phyloP scores from a whole-genome alignment of 2,888 invertebrate species.

The Drosophila flavopinicola region DNA sequence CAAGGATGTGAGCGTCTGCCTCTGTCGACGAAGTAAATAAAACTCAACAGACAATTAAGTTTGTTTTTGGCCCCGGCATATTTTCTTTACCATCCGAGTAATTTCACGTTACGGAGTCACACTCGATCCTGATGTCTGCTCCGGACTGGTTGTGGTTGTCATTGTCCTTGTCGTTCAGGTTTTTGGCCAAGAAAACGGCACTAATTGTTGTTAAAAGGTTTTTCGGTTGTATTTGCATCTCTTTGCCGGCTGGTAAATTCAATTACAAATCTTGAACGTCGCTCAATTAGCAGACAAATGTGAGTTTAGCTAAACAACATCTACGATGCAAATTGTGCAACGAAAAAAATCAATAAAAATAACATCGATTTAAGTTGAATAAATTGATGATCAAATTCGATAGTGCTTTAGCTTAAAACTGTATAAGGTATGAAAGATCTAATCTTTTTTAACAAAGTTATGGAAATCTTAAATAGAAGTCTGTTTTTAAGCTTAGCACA shows the following conservation, averaged over 20 bases:
- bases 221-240: constrained; percentile 25
- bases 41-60: constrained; percentile 75
- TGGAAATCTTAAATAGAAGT: no score
- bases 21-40: constrained; percentile 63
- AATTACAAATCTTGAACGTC: constrained; percentile 15
- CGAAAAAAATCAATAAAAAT: no score
- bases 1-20: constrained; percentile 46
- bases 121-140: neutral
- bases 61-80: constrained; percentile 63
- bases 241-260: constrained; percentile 20
- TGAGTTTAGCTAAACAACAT: neutral
- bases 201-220: constrained; percentile 57
- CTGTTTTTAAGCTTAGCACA: no score
- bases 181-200: constrained; percentile 34
- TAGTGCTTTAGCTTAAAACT: no score
- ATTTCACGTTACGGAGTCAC: constrained; percentile 38
- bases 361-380: no score
- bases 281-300: neutral
- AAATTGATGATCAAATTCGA: no score
- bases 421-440: no score
- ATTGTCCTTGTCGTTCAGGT: constrained; percentile 26
- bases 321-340: no score
- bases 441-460: no score
- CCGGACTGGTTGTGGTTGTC: constrained; percentile 15
- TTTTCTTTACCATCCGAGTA: constrained; percentile 57